These are phyloP conservation scores for Cheumatopsyche charites DNA, from an alignment of 1,140 invertebrate genomes.

Conservation along the genomic window DNA sequence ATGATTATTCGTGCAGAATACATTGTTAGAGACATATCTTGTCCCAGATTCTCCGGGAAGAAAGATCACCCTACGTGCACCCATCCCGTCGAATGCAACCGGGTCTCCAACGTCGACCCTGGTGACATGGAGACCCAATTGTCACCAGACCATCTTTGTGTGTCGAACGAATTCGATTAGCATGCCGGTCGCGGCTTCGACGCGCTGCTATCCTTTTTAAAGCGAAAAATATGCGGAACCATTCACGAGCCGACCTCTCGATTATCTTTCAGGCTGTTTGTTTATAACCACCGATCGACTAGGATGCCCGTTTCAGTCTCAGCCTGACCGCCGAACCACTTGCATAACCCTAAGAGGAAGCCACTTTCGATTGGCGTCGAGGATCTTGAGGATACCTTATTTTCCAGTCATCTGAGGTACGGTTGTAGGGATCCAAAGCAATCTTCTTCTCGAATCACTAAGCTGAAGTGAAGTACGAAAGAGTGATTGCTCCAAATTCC, in stretches of 20 bases:
- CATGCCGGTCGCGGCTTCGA: slow-evolving; percentile 6
- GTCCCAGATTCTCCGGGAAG: too few relatives aligned
- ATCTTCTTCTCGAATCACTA: too few relatives aligned
- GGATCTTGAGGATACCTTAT: too few relatives aligned
- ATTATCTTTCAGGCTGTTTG: slow-evolving; percentile 28
- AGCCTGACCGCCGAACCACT: background rate
- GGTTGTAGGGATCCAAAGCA: too few relatives aligned
- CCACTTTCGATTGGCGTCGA: too few relatives aligned
- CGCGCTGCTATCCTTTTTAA: slow-evolving; percentile 32
- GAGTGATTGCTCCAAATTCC: too few relatives aligned
- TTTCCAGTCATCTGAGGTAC: too few relatives aligned
- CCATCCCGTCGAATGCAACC: background rate
- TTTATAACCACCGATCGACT: slow-evolving; percentile 30
- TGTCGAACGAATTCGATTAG: slow-evolving; percentile 9
- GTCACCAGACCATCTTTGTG: slow-evolving; percentile 7
- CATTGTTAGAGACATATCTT: too few relatives aligned
- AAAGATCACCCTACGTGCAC: background rate
- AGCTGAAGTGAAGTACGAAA: too few relatives aligned
- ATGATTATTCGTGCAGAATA: too few relatives aligned
- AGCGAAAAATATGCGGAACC: slow-evolving; percentile 36
- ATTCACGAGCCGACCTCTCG: slow-evolving; percentile 6
- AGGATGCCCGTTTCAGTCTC: slow-evolving; percentile 26
- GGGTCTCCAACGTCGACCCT: background rate
- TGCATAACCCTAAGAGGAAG: too few relatives aligned
- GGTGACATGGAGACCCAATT: slow-evolving; percentile 24